Evolutionary conservation across 2,113 vertebrate species (phyloP), one percentile per base, ranked within the genome.

Genomic region (Leiothrix lutea): DNA sequence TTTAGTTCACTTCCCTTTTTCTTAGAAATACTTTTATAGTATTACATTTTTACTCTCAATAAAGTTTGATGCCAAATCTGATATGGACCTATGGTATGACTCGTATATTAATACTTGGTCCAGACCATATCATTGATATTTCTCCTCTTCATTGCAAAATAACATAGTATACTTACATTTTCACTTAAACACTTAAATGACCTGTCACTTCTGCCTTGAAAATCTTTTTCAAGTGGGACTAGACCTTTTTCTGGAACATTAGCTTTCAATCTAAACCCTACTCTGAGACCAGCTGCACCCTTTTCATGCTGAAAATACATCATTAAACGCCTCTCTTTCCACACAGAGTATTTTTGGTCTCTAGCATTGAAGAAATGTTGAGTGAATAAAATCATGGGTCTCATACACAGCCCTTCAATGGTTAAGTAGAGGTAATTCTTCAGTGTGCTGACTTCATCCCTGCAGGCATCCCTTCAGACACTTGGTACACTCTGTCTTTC

Each of bases 401-500:
- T 84, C 45, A 81, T 47, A 54, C 7, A 26, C 29, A 88, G 51
- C 5, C 7, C 15, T 92, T 58, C 54, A 84, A 56, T 18, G 29
- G 71, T 95, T 96, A 94, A 97, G 48, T 57, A 85, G 78, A 93
- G 31, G 35, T 67, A 61, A 54, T 65, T 77, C 58, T 91, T 80
- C 25, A 72, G 65, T 12, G 1, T 83, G 60, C 53, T 96, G 94
- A 92, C 92, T 94, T 96, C 90, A 96, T 92, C 44, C 42, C 44
- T 90, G 81, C 0, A 1, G 67, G 51, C 88, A 86, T 48, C 35
- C 45, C 36, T 40, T 89, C 65, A 89, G 70, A 79, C 57, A 47
- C 5, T 14, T 92, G 74, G 73, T 89, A 91, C 51, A 64, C 24
- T 82, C 60, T 71, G 51, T 84, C 90, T 96, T 64, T 83, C 53